A percentile compares a stretch with the other conserved stretches of the same genome.
phyloP scores from a whole-genome alignment of 2,888 invertebrate species.

The Drosophila borealis region DNA sequence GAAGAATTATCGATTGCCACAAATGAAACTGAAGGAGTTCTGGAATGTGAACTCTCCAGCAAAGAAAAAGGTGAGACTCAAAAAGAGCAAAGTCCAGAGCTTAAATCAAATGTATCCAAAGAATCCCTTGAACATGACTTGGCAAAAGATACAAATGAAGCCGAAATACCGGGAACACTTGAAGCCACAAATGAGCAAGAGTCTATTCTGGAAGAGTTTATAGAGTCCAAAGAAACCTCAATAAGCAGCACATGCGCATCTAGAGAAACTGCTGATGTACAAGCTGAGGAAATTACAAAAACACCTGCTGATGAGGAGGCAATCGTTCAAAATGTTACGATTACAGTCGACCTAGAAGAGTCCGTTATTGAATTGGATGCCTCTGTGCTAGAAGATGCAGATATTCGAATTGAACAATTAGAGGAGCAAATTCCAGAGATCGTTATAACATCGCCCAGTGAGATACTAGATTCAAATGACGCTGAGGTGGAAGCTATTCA shows the following conservation, averaged over 20 bases:
- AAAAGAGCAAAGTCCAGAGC: not conserved
- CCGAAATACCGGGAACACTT: not conserved
- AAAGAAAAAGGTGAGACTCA: not conserved
- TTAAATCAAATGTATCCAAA: not conserved
- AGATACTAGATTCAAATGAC: not conserved
- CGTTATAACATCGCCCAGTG: not conserved
- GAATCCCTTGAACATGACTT: not conserved
- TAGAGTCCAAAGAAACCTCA: not conserved
- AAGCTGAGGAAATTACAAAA: not conserved
- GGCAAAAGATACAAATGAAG: not conserved
- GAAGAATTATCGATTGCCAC: not conserved
- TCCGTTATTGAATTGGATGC: constrained; percentile 1
- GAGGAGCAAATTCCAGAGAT: not conserved
- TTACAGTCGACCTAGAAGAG: not conserved
- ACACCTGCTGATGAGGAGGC: not conserved
- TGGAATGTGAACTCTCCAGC: not conserved
- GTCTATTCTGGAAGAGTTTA: not conserved
- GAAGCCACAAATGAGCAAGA: not conserved
- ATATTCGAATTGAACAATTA: not conserved
- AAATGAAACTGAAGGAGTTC: not conserved
- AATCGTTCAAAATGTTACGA: too few species aligned
- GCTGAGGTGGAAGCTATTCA: not conserved
- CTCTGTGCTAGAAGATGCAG: not conserved
- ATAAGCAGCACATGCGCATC: not conserved
- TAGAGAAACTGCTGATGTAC: not conserved